These are phyloP conservation scores for Nesometra sesokonis DNA, from an alignment of 35 echinoderm and acorn worm species.

Conservation along the genomic window DNA sequence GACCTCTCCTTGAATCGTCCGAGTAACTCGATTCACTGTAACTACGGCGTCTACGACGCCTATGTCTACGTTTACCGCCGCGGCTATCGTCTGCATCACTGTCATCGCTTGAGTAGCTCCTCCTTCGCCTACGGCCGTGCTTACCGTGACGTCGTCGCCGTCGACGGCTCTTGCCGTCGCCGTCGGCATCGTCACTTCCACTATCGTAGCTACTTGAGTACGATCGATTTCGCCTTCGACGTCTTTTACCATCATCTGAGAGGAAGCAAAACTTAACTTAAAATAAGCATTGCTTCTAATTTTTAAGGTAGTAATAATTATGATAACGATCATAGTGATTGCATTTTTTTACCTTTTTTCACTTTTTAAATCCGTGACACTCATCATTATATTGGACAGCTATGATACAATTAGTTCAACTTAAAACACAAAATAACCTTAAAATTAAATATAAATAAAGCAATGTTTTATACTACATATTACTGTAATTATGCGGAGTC, in stretches of 20 bases:
- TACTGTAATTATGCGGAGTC: background rate
- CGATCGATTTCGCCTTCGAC: background rate
- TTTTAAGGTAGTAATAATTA: background rate
- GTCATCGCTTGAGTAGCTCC: slow-evolving; percentile 4
- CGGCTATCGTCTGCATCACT: background rate
- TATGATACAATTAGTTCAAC: no score
- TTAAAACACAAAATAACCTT: no score
- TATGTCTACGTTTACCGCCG: background rate
- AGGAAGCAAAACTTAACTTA: background rate
- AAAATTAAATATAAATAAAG: no score
- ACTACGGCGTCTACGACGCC: slow-evolving; percentile 19
- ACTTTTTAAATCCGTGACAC: background rate
- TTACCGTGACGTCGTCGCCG: slow-evolving; percentile 3
- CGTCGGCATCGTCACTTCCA: slow-evolving; percentile 12
- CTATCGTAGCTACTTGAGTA: background rate
- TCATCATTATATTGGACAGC: background rate
- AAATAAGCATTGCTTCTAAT: no score
- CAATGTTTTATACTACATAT: no score
- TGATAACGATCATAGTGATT: background rate
- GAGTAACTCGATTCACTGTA: background rate
- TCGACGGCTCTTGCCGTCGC: background rate
- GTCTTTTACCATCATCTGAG: background rate
- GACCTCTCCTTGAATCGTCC: background rate
- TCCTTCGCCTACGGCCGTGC: background rate
- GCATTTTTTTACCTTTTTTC: background rate